Evolutionary conservation across 1,140 invertebrate species (phyloP), one percentile per base, ranked within the genome.

Genomic region (Zophobas morio): DNA sequence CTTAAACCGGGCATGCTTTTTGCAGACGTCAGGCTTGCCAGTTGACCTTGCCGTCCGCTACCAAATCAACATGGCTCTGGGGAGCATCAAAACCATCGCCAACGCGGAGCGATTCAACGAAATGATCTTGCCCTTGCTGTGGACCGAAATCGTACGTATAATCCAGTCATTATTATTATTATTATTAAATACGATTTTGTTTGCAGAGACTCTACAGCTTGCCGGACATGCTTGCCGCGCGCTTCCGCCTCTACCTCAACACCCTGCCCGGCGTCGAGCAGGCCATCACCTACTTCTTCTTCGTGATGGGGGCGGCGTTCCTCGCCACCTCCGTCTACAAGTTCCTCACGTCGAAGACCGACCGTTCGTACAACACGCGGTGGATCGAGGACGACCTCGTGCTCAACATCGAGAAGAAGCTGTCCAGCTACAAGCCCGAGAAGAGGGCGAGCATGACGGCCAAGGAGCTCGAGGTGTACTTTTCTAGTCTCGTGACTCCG

Each of bases 21-120:
- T 66, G 1, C 60, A 93, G 85, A 87, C 91, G 81, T 92, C 94
- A n/a, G 95, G 94, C 32, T 85, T 94, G 36, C 94, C 94, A 0
- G 84, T 94, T 1, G 90, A 93, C 53, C 84, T 95, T 0, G 91
- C 92, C 40, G 91, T 92, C 3, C 92, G 93, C 76, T 93, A 94
- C 78, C 95, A 96, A 88, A 96, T 96, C 80, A 96, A 96, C 83
- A 93, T 96, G 92, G 92, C 91, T 0, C 85, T 95, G 0, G 90
- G 90, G 42, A 90, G 94, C 83, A 87, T 95, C 1, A 87, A 87
- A 1, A 82, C 82, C 4, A 93, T 94, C 75, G 88, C 88, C 0
- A 88, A 91, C 71, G 88, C 89, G 0, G 89, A 89, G 2, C 86
- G 84, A 79, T 95, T 95, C 78, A 87, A 90, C 20, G 86, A 95